Percentiles rank a stretch among this genome's conserved stretches.
These are phyloP conservation scores for Trematomus bernacchii DNA, from an alignment of 2,797 vertebrate species.

Conservation along the genomic window DNA sequence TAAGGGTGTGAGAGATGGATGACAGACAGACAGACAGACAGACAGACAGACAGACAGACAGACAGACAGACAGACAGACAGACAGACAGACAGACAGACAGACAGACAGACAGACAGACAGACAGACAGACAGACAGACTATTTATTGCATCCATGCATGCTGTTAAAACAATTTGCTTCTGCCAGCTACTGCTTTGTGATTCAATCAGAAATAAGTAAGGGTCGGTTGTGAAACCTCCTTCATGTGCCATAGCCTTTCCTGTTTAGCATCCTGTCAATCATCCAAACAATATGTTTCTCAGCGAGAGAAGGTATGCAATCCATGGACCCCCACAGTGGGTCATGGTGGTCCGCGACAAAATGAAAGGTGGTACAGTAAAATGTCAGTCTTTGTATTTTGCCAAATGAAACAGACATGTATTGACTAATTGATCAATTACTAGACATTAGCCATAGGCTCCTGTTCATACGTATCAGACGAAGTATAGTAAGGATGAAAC, in stretches of 20 bases:
- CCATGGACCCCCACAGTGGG: background rate
- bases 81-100: background rate
- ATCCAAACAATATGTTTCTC: background rate
- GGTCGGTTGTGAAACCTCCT: background rate
- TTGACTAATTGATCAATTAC: background rate
- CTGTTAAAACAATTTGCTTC: constrained; percentile 12
- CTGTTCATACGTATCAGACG: background rate
- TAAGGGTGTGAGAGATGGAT: constrained; percentile 18
- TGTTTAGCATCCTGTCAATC: constrained; percentile 8
- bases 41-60: no score
- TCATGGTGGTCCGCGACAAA: background rate
- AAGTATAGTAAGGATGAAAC: no score
- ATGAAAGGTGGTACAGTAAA: background rate
- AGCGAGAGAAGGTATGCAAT: background rate
- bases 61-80: background rate
- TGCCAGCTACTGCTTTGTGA: constrained; percentile 13
- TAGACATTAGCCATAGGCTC: background rate
- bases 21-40: background rate
- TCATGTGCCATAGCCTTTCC: constrained; percentile 15
- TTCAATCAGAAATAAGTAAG: background rate
- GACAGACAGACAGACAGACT: no score
- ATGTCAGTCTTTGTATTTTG: background rate
- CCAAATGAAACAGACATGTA: background rate
- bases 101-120: no score
- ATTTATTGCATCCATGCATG: constrained; percentile 16